A percentile compares a stretch with the other conserved stretches of the same genome.
These are phyloP conservation scores for Arenaria interpres DNA, from an alignment of 2,113 vertebrate species.

Conservation along the genomic window DNA sequence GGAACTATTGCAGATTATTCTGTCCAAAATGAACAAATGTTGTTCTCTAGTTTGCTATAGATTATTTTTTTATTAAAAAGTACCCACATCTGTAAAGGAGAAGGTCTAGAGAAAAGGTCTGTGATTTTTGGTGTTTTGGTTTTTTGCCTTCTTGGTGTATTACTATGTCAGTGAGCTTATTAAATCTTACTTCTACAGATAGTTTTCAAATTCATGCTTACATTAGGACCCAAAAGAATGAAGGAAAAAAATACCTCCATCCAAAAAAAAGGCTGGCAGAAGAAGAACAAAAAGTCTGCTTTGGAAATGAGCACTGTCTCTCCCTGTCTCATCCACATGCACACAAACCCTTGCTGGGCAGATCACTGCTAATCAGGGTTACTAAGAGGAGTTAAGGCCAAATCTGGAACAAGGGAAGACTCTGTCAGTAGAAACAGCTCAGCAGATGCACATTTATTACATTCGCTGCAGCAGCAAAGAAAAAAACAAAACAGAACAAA, in stretches of 20 bases:
- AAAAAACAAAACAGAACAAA: not conserved
- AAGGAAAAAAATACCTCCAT: constrained; percentile 1
- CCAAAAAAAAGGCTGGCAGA: constrained; percentile 49
- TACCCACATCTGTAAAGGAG: constrained; percentile 3
- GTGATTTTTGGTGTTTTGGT: constrained; percentile 26
- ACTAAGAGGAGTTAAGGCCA: constrained; percentile 29
- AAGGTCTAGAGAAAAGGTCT: constrained; percentile 22
- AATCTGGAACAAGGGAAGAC: constrained; percentile 59
- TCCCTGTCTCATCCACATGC: not conserved
- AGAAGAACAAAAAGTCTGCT: constrained; percentile 44
- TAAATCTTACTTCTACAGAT: constrained; percentile 67
- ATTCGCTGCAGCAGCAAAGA: constrained; percentile 34
- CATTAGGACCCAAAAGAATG: constrained; percentile 46
- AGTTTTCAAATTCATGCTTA: constrained; percentile 70
- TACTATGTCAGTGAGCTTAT: constrained; percentile 29
- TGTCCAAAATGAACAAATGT: constrained; percentile 23
- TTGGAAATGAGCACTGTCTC: constrained; percentile 44
- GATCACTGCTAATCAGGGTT: constrained; percentile 15
- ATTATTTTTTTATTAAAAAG: not conserved
- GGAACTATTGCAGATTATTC: not conserved
- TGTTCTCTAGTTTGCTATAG: constrained; percentile 13
- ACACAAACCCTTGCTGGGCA: not conserved
- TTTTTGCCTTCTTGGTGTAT: not conserved
- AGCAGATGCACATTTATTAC: constrained; percentile 39
- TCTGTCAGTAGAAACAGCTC: constrained; percentile 8